Evolutionary conservation across 2,888 invertebrate species (phyloP).

Genomic region (Hydrotaea diabolus): DNA sequence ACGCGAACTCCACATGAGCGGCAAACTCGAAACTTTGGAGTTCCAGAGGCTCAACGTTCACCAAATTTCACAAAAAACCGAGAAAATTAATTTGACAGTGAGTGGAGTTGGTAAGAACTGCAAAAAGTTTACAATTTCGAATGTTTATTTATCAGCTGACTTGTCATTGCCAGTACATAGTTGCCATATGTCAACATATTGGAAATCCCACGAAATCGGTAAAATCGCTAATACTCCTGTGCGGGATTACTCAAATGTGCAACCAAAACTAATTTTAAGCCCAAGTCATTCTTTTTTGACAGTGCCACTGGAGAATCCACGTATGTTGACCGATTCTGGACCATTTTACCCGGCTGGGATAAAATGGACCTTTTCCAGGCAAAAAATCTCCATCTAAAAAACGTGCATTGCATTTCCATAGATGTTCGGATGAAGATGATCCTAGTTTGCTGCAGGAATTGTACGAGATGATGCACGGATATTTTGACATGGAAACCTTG

Average conservation of each 20-base stretch:
- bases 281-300: slow-evolving; percentile 48
- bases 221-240: background rate
- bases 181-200: slow-evolving; percentile 20
- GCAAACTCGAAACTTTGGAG: slow-evolving; percentile 27
- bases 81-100: slow-evolving; percentile 1
- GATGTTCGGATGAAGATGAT: slow-evolving; percentile 12
- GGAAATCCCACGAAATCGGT: background rate
- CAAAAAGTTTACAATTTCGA: slow-evolving; percentile 34
- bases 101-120: slow-evolving; percentile 23
- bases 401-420: background rate
- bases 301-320: slow-evolving; percentile 35
- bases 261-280: slow-evolving; percentile 52
- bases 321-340: background rate
- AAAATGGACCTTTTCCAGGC: slow-evolving; percentile 30
- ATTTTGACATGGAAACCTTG: slow-evolving; percentile 20
- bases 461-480: slow-evolving; percentile 1
- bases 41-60: slow-evolving; percentile 40
- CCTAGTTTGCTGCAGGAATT: slow-evolving; percentile 25
- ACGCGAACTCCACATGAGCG: slow-evolving; percentile 24
- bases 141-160: slow-evolving; percentile 26
- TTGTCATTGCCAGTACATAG: slow-evolving; percentile 38
- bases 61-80: slow-evolving; percentile 8
- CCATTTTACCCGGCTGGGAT: slow-evolving; percentile 17
- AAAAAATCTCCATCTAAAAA: background rate
- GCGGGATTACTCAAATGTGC: slow-evolving; percentile 26